phyloP scores from a whole-genome alignment of 2,888 invertebrate genomes.

The Heliconius hortense region DNA sequence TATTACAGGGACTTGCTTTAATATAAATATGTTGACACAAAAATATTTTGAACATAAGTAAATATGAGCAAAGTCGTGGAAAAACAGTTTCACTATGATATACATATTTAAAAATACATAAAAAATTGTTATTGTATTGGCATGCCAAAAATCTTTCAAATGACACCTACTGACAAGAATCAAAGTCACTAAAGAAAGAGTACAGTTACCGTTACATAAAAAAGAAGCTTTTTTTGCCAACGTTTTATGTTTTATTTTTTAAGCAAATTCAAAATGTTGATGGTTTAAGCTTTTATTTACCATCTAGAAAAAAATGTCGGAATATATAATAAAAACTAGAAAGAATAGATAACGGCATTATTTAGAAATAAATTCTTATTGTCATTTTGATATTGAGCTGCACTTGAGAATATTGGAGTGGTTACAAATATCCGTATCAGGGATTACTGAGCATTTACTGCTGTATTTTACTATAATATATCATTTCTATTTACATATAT shows the following conservation, averaged over 20 bases:
- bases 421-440: slow-evolving; percentile 6
- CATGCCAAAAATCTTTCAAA: slow-evolving; percentile 23
- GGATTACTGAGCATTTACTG: slow-evolving; percentile 10
- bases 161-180: slow-evolving; percentile 16
- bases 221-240: background rate
- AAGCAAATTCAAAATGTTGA: no score
- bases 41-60: background rate
- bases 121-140: slow-evolving; percentile 16
- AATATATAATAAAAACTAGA: background rate
- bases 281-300: background rate
- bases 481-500: background rate
- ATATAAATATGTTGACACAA: background rate
- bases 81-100: background rate
- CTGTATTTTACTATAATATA: background rate
- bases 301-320: background rate
- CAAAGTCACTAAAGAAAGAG: background rate
- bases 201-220: background rate
- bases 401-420: slow-evolving; percentile 7
- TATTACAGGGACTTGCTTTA: background rate
- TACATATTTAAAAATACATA: slow-evolving; percentile 1
- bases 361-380: background rate
- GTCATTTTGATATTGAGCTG: slow-evolving; percentile 13
- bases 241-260: background rate
- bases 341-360: background rate
- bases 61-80: background rate